Evolutionary conservation across 2,797 vertebrate species (phyloP).

Genomic region (Nasua narica): DNA sequence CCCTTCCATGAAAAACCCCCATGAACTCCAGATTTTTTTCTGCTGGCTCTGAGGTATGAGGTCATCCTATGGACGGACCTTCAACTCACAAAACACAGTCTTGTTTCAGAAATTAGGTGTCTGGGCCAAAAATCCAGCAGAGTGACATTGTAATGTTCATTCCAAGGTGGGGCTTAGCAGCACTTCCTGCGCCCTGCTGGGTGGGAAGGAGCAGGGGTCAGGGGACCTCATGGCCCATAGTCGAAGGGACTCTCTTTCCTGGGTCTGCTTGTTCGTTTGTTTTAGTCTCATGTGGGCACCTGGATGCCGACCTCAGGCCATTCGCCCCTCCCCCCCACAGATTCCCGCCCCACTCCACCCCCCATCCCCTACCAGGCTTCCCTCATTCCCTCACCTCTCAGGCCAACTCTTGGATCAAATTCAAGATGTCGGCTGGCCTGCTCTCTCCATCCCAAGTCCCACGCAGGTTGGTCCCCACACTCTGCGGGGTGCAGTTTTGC

Average conservation of each 20-base stretch:
- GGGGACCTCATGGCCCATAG: too few species aligned
- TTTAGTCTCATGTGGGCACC: background rate
- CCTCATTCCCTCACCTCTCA: background rate
- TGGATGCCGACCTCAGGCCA: background rate
- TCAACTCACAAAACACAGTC: background rate
- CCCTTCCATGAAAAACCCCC: background rate
- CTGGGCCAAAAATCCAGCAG: background rate
- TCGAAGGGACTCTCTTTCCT: background rate
- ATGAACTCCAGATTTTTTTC: background rate
- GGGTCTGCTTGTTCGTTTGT: background rate
- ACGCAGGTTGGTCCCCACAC: background rate
- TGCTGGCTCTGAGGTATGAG: background rate
- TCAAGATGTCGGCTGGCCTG: background rate
- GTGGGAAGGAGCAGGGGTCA: background rate
- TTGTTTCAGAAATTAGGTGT: background rate
- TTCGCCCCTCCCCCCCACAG: background rate
- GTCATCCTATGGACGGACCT: background rate
- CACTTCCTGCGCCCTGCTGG: fast-evolving
- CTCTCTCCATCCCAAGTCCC: background rate
- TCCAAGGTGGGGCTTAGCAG: background rate
- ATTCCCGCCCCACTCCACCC: background rate
- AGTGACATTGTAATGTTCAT: background rate
- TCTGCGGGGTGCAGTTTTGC: background rate
- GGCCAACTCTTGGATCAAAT: background rate
- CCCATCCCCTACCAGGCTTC: too few species aligned